Evolutionary conservation across 1,140 invertebrate genomes (phyloP).

Genomic region (Lasaia peninsularis): DNA sequence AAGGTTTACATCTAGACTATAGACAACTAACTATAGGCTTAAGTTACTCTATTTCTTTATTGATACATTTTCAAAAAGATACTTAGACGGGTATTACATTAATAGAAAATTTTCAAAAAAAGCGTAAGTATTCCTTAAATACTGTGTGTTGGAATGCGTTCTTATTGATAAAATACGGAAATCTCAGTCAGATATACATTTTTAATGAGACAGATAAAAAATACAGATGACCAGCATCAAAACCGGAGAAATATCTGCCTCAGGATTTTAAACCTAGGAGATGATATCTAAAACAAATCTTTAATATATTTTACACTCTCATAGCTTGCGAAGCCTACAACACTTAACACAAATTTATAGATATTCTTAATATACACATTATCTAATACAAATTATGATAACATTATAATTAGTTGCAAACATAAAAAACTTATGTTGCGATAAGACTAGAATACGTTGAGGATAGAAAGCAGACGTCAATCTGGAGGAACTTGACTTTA

Average conservation of each 20-base stretch:
- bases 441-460: slow-evolving; percentile 75
- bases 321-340: slow-evolving; percentile 55
- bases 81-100: slow-evolving; percentile 33
- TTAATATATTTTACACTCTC: slow-evolving; percentile 63
- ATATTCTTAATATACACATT: slow-evolving; percentile 64
- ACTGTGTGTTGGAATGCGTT: slow-evolving; percentile 71
- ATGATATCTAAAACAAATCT: slow-evolving; percentile 50
- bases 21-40: slow-evolving; percentile 19
- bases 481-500: slow-evolving; percentile 56
- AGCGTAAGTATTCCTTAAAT: slow-evolving; percentile 57
- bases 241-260: slow-evolving; percentile 39
- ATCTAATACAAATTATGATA: slow-evolving; percentile 68
- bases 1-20: slow-evolving; percentile 27
- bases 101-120: slow-evolving; percentile 41
- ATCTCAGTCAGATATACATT: slow-evolving; percentile 46
- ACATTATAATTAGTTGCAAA: slow-evolving; percentile 71
- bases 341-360: slow-evolving; percentile 64
- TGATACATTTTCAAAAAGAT: slow-evolving; percentile 37
- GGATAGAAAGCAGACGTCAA: slow-evolving; percentile 70
- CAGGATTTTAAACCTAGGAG: slow-evolving; percentile 52
- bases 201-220: slow-evolving; percentile 36
- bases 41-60: slow-evolving; percentile 27
- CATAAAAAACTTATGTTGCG: slow-evolving; percentile 69
- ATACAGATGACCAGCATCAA: slow-evolving; percentile 59
- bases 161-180: slow-evolving; percentile 39